A percentile compares a stretch with the other conserved stretches of the same genome.
Evolutionary conservation across 2,113 vertebrate species (phyloP).

Genomic region (Catharus fuscescens): DNA sequence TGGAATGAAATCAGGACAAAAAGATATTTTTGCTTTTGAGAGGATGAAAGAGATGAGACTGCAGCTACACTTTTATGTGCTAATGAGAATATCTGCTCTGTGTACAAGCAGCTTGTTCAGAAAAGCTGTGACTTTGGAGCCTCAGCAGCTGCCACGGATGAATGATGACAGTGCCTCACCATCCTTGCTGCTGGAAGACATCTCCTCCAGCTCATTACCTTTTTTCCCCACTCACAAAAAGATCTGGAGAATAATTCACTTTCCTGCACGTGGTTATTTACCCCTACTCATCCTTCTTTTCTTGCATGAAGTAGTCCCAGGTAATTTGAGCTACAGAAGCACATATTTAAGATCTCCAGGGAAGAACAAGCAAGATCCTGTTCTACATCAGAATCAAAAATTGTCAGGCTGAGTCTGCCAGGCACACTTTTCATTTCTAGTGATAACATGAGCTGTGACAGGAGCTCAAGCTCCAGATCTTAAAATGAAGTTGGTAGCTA

Average conservation of each 20-base stretch:
- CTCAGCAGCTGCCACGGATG: background rate
- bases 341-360: accelerated
- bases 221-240: background rate
- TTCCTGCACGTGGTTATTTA: background rate
- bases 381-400: background rate
- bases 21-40: background rate
- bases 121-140: background rate
- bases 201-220: background rate
- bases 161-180: background rate
- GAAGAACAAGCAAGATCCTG: background rate
- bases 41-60: background rate
- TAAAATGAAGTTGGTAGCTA: background rate
- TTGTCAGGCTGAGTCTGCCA: background rate
- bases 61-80: background rate
- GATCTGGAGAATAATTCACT: background rate
- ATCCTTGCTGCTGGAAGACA: background rate
- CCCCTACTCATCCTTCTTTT: background rate
- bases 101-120: accelerated
- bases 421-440: background rate
- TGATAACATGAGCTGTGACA: background rate
- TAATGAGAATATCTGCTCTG: background rate
- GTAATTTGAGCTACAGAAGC: background rate
- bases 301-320: background rate
- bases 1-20: background rate
- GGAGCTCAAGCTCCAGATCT: background rate